A percentile compares a stretch with the other conserved stretches of the same genome.
Conservation (phyloP, 2,113 vertebrate genomes). For the Euleptes europaea region DNA sequence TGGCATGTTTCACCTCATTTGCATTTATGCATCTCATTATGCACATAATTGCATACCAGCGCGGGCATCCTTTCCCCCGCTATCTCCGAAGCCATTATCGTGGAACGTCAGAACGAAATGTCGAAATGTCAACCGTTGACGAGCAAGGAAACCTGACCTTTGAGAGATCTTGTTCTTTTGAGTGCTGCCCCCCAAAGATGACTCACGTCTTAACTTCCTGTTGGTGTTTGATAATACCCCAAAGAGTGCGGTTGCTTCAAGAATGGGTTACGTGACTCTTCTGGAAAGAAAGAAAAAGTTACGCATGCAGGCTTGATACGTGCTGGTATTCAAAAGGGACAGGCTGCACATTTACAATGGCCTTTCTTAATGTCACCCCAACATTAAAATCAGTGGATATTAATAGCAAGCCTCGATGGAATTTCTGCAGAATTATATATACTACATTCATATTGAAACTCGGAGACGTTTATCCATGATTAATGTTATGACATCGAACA, state of each 20-base stretch:
- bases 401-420: slow-evolving; percentile 22
- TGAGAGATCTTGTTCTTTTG: slow-evolving; percentile 82
- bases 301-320: slow-evolving; percentile 9
- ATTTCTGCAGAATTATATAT: slow-evolving; percentile 32
- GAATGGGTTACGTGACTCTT: not conserved
- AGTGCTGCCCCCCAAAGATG: slow-evolving; percentile 60
- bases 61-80: slow-evolving; percentile 83
- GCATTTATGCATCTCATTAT: slow-evolving; percentile 99
- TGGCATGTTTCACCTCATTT: slow-evolving; percentile 87
- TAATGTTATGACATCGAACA: slow-evolving; percentile 55
- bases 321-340: slow-evolving; percentile 27
- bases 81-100: slow-evolving; percentile 93
- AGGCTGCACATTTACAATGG: not conserved
- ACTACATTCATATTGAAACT: slow-evolving; percentile 29
- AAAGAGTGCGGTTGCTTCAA: slow-evolving; percentile 45
- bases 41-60: slow-evolving; percentile 91
- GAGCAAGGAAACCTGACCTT: slow-evolving; percentile 92
- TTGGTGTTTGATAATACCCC: slow-evolving; percentile 74
- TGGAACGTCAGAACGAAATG: slow-evolving; percentile 89
- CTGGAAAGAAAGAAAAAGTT: slow-evolving; percentile 44
- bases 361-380: slow-evolving; percentile 41
- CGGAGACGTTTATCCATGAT: slow-evolving; percentile 57
- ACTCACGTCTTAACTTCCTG: slow-evolving; percentile 74
- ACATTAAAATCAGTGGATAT: slow-evolving; percentile 42
- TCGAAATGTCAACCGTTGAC: slow-evolving; percentile 98